Evolutionary conservation across 2,797 vertebrate genomes (phyloP), one percentile per base, ranked within the genome.

Genomic region (Steatocranus sp.): DNA sequence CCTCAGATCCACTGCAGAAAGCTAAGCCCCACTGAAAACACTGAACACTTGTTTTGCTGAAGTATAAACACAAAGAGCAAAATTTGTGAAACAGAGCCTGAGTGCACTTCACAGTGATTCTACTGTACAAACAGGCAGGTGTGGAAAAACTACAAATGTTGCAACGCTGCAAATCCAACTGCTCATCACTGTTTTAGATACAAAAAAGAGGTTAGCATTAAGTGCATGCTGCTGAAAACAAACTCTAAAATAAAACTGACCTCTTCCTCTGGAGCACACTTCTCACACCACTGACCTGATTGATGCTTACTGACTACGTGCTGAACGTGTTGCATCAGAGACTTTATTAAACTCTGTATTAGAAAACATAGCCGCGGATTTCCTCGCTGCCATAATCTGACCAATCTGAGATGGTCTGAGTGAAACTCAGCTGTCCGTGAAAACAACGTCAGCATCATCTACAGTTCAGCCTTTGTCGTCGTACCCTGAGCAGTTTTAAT

Each of bases 401-500:
- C 30, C 10, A 58, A 34, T n/a, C 54, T 34, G 56, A 58, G 56
- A 58, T n/a, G 56, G 17, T 36, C 17, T 8, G 30, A 61, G 11
- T 0, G 56, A n/a, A 61, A 61, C 56, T 36, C 30, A 63, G 2
- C 58, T 63, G 58, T 36, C 58, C 58, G 8, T 36, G 58, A 3
- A 12, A 63, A 63, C 58, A 20, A 63, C 11, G 11, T 38, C 58
- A 20, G 11, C 56, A 11, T 5, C 11, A 0, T 63, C 2, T 36
- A 36, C 58, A 36, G 32, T 5, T 63, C 1, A 20, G 58, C 58
- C 32, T 63, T 38, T 63, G 58, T 20, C 3, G 32, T 38, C 2
- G 11, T 63, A 63, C 2, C 32, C 58, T 63, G 4, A 61, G 3
- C 11, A 12, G 17, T 0, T 61, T 61, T n/a, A 0, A 58, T 34